phyloP scores from a whole-genome alignment of 1,140 invertebrate species.

The Drosophila saltans region DNA sequence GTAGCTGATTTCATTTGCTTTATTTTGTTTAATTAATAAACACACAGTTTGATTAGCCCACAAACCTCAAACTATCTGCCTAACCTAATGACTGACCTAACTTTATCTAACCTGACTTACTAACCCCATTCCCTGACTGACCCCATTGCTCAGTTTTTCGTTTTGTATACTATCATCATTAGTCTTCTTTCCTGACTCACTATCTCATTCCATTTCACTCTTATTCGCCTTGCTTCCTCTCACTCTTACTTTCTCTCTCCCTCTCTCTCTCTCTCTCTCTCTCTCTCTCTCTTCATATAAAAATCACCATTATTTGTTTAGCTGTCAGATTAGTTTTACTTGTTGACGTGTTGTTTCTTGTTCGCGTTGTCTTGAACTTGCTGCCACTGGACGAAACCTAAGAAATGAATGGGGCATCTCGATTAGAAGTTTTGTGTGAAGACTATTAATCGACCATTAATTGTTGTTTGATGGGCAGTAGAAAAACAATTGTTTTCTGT shows the following conservation, averaged over 20 bases:
- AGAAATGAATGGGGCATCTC: neutral
- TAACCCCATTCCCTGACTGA: slow-evolving; percentile 39
- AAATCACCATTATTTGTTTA: slow-evolving; percentile 71
- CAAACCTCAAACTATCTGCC: neutral
- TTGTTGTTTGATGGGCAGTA: slow-evolving; percentile 9
- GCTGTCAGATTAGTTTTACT: slow-evolving; percentile 74
- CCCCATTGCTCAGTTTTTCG: slow-evolving; percentile 21
- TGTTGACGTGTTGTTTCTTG: slow-evolving; percentile 58
- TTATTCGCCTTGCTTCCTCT: neutral
- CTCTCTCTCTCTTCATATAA: slow-evolving; percentile 29
- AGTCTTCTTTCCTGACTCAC: slow-evolving; percentile 31
- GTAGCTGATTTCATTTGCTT: slow-evolving; percentile 33
- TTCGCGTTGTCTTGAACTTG: slow-evolving; percentile 46
- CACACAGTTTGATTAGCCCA: slow-evolving; percentile 67
- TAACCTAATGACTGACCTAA: slow-evolving; percentile 14
- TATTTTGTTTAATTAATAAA: slow-evolving; percentile 74
- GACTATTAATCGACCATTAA: slow-evolving; percentile 20
- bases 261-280: slow-evolving; percentile 1
- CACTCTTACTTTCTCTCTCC: neutral
- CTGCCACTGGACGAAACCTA: neutral
- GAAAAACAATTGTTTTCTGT: neutral
- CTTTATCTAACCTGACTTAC: slow-evolving; percentile 45
- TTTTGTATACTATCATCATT: slow-evolving; percentile 62
- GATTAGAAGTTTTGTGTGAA: slow-evolving; percentile 17
- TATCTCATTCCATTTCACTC: slow-evolving; percentile 4